Evolutionary conservation across 2,113 vertebrate genomes (phyloP), one percentile per base, ranked within the genome.

Genomic region (Archocentrus centrarchus): DNA sequence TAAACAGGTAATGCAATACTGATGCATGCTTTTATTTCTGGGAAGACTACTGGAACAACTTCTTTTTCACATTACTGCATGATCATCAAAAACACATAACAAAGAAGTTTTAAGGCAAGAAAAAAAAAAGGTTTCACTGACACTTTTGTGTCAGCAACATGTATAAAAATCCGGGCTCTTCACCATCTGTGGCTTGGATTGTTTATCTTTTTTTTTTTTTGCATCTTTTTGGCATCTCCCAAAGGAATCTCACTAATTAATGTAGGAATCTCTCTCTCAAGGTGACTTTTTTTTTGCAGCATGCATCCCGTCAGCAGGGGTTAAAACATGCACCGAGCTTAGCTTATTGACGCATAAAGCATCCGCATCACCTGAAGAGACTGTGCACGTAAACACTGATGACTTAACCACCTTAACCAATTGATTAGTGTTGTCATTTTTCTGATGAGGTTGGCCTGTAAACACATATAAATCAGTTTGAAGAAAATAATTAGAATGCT

Each of bases 101-200:
- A 73, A 73, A 73, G 0, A 20, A 2, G 13, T 53, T 70, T 32
- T 20, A 70, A 32, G 44, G 47, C 9, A 35, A 35, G 6, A 32
- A 32, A 35, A 47, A 15, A 4, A 24, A 30, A 50, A 70, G 1
- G 15, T 70, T 70, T 70, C 15, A 30, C 50, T 53, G 50, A 53
- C 50, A 53, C 50, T 3, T 68, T 50, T 10, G 8, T 47, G 44
- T 37, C 11, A 15, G 0, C 9, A 50, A 70, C 30, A 2, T 32
- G 44, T 17, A 53, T n/a, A 2, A n/a, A 0, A 27, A 7, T 73
- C 32, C 24, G 0, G 2, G 15, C 27, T 0, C 44, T 53, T 53
- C 15, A 53, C 11, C 66, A 53, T 73, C 11, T 73, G 44, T 2
- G 1, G 10, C 30, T 53, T 32, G 27, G 66, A 73, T 53, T 73